Base-by-base conservation (phyloP, 92 coral and sea anemone genomes). In the Parazoanthus atlanticus region DNA sequence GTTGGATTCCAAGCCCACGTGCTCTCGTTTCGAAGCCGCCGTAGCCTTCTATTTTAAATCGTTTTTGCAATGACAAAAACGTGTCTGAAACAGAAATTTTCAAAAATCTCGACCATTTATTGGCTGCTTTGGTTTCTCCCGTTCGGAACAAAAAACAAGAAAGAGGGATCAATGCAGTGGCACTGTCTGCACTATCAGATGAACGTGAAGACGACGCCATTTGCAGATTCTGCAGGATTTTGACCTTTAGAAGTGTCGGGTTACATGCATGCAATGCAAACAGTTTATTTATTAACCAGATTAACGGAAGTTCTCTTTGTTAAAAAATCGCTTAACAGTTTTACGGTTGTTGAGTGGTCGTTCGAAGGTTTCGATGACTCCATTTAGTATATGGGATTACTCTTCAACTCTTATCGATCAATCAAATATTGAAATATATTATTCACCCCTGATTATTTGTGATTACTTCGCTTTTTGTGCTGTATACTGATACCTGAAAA, bases 41-140 rank as follows among this genome's bases (percentile, higher is more conserved):
- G 74, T 88, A 88, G 87, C 86, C 88, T 67, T 81, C 82, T 41
- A 88, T n/a, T 26, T 25, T 65, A 81, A 88, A 88, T 77, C 88
- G 91, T 64, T 81, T 80, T 78, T 49, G 69, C 28, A 88, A 41
- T 30, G 74, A 38, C 72, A 43, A 17, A 88, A 80, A 81, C 74
- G 70, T 47, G 40, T 80, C 88, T 61, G 85, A 80, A 11, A 33
- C 72, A 5, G 30, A 13, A 36, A 86, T 77, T 86, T 76, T 86
- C 29, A 86, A 47, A 61, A 25, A 80, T 19, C 79, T 80, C 21
- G 90, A 81, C 91, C 88, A 88, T 58, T 89, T 89, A 58, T 82
- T 78, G 34, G 32, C 74, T 49, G 88, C 75, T 82, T 89, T 89
- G 64, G 86, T 52, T 74, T 82, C 91, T 34, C 72, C 56, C 40